Evolutionary conservation across 2,888 invertebrate genomes (phyloP).

Genomic region (Anthophora plumipes): DNA sequence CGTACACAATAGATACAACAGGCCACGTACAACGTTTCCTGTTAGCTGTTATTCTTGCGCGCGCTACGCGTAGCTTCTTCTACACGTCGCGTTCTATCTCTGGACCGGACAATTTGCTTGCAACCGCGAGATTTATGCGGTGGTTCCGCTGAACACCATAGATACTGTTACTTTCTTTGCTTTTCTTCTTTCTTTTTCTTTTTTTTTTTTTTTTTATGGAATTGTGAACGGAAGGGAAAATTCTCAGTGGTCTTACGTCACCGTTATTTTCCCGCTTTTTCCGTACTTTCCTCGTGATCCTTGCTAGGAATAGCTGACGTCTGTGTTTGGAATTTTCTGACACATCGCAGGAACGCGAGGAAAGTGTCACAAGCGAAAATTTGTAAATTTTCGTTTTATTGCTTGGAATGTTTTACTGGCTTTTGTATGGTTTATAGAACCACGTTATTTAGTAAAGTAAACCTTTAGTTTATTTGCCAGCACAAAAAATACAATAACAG

Average conservation of each 20-base stretch:
- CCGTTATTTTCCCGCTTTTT: background rate
- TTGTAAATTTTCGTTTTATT: no score
- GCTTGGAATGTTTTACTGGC: no score
- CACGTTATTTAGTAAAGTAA: no score
- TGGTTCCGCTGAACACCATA: constrained; percentile 70
- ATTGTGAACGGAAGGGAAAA: constrained; percentile 53
- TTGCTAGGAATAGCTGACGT: no score
- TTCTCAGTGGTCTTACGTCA: constrained; percentile 12
- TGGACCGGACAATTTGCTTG: constrained; percentile 80
- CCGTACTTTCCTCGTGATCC: background rate
- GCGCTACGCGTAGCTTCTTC: constrained; percentile 50
- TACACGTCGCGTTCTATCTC: constrained; percentile 74
- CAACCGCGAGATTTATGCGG: constrained; percentile 80
- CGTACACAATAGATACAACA: constrained; percentile 63
- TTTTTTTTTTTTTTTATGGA: no score
- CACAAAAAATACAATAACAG: no score
- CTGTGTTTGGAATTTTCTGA: no score
- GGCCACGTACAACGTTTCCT: constrained; percentile 80
- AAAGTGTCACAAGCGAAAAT: no score
- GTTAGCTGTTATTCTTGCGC: constrained; percentile 78
- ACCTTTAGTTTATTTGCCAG: no score
- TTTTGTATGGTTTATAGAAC: no score
- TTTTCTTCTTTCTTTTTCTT: no score
- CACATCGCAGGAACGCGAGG: no score
- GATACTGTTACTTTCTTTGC: constrained; percentile 79